phyloP scores from a whole-genome alignment of 2,888 invertebrate species.

The Uropetala carovei region DNA sequence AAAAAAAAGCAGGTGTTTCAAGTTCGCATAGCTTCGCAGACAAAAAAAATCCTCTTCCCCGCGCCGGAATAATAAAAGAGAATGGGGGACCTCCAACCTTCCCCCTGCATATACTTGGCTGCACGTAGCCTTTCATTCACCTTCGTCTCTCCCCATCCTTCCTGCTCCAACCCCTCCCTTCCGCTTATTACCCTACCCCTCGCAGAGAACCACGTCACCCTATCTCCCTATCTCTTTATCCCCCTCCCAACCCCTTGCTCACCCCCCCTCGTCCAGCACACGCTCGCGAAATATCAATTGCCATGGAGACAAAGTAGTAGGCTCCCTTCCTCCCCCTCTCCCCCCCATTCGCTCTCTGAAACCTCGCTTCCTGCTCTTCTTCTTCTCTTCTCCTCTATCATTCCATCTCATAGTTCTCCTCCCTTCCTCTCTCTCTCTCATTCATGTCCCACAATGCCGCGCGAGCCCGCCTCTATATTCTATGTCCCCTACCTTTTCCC shows the following conservation, averaged over 20 bases:
- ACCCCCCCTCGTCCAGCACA: neutral
- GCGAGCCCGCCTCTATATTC: conserved; percentile 71
- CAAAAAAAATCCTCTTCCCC: too few species aligned
- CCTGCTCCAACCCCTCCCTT: neutral
- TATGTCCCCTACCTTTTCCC: too few species aligned
- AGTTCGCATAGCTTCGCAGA: too few species aligned
- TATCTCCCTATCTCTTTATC: neutral
- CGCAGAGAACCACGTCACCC: conserved; percentile 11
- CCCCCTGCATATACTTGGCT: too few species aligned
- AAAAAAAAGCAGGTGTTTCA: too few species aligned
- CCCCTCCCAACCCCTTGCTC: neutral
- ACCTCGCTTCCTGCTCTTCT: neutral
- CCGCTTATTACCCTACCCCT: neutral
- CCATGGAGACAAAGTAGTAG: neutral
- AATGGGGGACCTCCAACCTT: too few species aligned
- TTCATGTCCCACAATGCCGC: conserved; percentile 72
- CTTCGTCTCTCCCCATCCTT: too few species aligned
- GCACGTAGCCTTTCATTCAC: too few species aligned
- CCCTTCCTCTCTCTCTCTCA: neutral
- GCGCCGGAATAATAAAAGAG: too few species aligned
- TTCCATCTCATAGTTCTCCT: neutral
- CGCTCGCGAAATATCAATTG: neutral
- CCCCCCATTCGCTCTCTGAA: too few species aligned
- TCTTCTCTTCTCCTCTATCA: neutral
- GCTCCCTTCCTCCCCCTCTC: too few species aligned